Percentiles rank a stretch among this genome's conserved stretches.
Conservation (phyloP, 2,888 invertebrate genomes). For the Dynastes grantii region DNA sequence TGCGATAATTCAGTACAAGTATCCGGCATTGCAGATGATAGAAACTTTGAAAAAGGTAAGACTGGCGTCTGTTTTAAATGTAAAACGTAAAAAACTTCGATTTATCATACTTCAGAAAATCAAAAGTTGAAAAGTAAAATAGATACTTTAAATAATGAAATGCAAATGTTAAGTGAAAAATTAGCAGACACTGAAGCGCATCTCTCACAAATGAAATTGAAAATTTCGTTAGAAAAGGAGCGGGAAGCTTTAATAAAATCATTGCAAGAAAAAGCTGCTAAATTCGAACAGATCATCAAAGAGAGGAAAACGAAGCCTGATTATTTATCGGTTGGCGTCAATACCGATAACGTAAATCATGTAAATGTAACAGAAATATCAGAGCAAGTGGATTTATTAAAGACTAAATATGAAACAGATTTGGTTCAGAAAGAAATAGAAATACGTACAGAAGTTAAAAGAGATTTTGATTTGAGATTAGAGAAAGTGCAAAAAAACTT, state of each 20-base stretch:
- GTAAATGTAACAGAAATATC: neutral
- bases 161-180: constrained; percentile 47
- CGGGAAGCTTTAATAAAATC: constrained; percentile 56
- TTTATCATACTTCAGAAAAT: constrained; percentile 19
- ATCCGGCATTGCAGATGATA: constrained; percentile 40
- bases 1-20: constrained; percentile 52
- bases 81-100: too few species aligned
- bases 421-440: constrained; percentile 58
- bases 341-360: constrained; percentile 51
- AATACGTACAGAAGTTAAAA: constrained; percentile 55
- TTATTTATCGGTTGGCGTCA: constrained; percentile 51
- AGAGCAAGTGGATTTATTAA: constrained; percentile 51
- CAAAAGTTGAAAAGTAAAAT: constrained; percentile 45
- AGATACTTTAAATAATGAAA: constrained; percentile 39
- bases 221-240: constrained; percentile 54
- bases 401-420: constrained; percentile 57
- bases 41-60: constrained; percentile 40
- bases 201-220: constrained; percentile 50
- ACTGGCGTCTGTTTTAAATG: too few species aligned
- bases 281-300: constrained; percentile 59
- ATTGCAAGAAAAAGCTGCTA: constrained; percentile 58
- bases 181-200: constrained; percentile 51
- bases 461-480: constrained; percentile 56
- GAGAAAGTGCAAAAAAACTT: constrained; percentile 39
- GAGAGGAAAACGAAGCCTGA: constrained; percentile 51